Percentiles rank a stretch among this genome's conserved stretches.
phyloP scores from a whole-genome alignment of 2,797 vertebrate species.

The Cyprinodon diabolis region DNA sequence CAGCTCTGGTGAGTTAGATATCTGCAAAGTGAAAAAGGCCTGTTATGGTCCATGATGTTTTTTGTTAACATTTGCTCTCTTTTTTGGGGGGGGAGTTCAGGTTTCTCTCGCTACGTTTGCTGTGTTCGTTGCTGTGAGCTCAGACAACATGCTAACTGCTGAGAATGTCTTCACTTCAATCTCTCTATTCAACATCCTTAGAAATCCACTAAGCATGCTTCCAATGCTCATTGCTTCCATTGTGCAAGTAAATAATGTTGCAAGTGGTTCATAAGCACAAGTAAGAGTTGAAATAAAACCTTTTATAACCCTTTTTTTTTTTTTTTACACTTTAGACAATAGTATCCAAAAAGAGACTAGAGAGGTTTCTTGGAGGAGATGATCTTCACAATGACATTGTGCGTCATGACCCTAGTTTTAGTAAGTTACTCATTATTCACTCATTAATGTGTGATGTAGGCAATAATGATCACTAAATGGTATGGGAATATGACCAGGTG shows the following conservation, averaged over 20 bases:
- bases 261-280: neutral
- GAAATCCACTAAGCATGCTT: constrained; percentile 87
- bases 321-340: constrained; percentile 69
- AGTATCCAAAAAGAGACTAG: constrained; percentile 87
- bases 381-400: constrained; percentile 86
- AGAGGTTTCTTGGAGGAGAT: constrained; percentile 88
- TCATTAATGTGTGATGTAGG: constrained; percentile 66
- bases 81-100: constrained; percentile 62
- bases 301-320: constrained; percentile 9
- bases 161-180: constrained; percentile 95
- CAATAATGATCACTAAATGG: constrained; percentile 83
- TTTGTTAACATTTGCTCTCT: too few relatives aligned
- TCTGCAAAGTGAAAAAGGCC: neutral
- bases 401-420: constrained; percentile 70
- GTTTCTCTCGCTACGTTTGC: constrained; percentile 91
- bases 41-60: too few relatives aligned
- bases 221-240: constrained; percentile 88
- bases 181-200: constrained; percentile 93
- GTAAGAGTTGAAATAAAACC: neutral
- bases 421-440: constrained; percentile 11
- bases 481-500: constrained; percentile 82
- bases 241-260: constrained; percentile 85
- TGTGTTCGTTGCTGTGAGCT: constrained; percentile 84
- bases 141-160: constrained; percentile 86
- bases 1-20: constrained; percentile 85